Percentiles rank a stretch among this genome's conserved stretches.
Conservation (phyloP, 2,888 invertebrate species). For the Eledone cirrhosa region DNA sequence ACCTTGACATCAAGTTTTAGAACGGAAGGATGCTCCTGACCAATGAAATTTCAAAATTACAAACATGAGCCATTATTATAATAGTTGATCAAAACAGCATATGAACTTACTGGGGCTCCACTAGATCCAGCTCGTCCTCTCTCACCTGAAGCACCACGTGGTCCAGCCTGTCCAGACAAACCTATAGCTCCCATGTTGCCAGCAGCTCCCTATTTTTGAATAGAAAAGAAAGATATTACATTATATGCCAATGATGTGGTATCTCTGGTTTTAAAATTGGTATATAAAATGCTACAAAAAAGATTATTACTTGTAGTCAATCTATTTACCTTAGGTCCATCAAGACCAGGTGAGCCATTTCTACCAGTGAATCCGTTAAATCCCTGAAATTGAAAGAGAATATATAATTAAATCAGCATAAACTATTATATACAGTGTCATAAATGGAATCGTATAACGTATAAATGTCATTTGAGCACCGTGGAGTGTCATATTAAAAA, state of each 20-base stretch:
- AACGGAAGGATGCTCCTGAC: no score
- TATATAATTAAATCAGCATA: no score
- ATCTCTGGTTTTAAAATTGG: no score
- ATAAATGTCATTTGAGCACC: no score
- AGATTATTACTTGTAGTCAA: neutral
- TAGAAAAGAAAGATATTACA: neutral
- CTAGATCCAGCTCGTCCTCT: slow-evolving; percentile 50
- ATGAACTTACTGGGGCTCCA: slow-evolving; percentile 46
- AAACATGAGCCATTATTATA: slow-evolving; percentile 9
- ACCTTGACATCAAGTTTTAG: no score
- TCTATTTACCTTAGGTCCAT: slow-evolving; percentile 29
- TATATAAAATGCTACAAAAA: no score
- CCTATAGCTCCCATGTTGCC: slow-evolving; percentile 58
- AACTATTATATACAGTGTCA: no score
- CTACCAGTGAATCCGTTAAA: slow-evolving; percentile 50
- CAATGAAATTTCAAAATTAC: slow-evolving; percentile 1
- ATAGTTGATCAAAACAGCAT: neutral
- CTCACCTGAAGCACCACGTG: slow-evolving; percentile 52
- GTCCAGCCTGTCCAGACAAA: slow-evolving; percentile 48
- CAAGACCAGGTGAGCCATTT: slow-evolving; percentile 43
- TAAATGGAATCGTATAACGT: no score
- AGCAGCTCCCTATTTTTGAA: slow-evolving; percentile 49
- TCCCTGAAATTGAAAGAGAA: slow-evolving; percentile 39
- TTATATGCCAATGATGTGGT: no score
- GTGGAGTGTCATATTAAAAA: no score